Evolutionary conservation across 2,113 vertebrate species (phyloP), one percentile per base, ranked within the genome.

Genomic region (Furnarius figulus): DNA sequence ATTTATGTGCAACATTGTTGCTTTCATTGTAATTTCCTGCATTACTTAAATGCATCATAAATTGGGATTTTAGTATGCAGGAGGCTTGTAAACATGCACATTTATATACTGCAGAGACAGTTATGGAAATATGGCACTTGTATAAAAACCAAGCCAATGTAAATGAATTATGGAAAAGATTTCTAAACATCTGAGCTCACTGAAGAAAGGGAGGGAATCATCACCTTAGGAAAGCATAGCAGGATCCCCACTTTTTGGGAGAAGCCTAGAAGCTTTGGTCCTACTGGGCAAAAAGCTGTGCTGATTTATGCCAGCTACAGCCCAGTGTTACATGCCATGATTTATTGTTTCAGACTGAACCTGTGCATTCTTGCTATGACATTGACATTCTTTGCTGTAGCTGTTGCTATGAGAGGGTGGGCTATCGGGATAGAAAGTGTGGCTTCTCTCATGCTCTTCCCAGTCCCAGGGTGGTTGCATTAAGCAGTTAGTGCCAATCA

Each of bases 341-440:
- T 85, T 90, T 95, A 80, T 92, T 93, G 94, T 88, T 80, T 86
- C 90, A 91, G 71, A 76, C 66, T 73, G 71, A 95, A 84, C 63
- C 88, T 74, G 72, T 0, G 1, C 59, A 44, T 88, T 94, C 72
- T 84, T 90, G 61, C 68, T 93, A 18, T 86, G 93, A 90, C 91
- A 63, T n/a, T 93, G 84, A 74, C 63, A 83, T 96, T 84, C 76
- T 74, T 95, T 93, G 76, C 73, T 47, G 68, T 53, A 90, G 76
- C 74, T 91, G 66, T 91, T 87, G 91, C 91, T 87, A 4, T 46
- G 80, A 83, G 46, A 87, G 70, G 71, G 65, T 94, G 74, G 78
- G 63, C 72, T 94, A 59, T 44, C 0, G 89, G 59, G 73, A 44
- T 56, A 10, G 14, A 10, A 23, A 62, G 80, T 20, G 52, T 1